Percentiles rank a stretch among this genome's conserved stretches.
phyloP scores from a whole-genome alignment of 2,797 vertebrate species.

The Hoplostethus atlanticus region DNA sequence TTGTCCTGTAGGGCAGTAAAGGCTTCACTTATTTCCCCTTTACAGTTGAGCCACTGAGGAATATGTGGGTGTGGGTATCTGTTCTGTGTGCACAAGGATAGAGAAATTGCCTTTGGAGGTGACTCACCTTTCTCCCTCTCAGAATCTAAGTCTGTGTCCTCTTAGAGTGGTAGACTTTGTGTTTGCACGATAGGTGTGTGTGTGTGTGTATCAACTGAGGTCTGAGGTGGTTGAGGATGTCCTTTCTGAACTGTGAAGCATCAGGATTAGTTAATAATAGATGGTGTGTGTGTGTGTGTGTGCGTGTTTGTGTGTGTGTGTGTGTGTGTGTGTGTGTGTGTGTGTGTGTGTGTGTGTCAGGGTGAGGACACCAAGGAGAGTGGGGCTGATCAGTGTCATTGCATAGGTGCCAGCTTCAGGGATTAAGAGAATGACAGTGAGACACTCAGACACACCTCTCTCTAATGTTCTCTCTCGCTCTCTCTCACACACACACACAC shows the following conservation, averaged over 20 bases:
- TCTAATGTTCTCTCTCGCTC: slow-evolving; percentile 34
- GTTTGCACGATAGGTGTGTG: too few relatives aligned
- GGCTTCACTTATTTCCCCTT: too few relatives aligned
- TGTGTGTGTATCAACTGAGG: background rate
- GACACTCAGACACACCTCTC: slow-evolving; percentile 37
- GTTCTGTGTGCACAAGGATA: too few relatives aligned
- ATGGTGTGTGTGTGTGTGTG: background rate
- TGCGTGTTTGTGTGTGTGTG: background rate
- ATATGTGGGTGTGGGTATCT: too few relatives aligned
- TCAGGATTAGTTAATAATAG: slow-evolving; percentile 4
- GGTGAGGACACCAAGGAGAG: slow-evolving; percentile 58
- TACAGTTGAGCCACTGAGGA: too few relatives aligned
- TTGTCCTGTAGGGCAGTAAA: too few relatives aligned
- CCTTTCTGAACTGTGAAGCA: background rate
- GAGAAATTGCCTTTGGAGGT: too few relatives aligned
- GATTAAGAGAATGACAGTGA: slow-evolving; percentile 63
- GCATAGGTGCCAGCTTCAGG: slow-evolving; percentile 42
- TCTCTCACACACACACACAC: slow-evolving; percentile 20
- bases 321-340: slow-evolving; percentile 18
- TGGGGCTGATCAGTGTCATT: slow-evolving; percentile 52
- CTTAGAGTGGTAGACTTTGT: too few relatives aligned
- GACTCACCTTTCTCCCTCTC: too few relatives aligned
- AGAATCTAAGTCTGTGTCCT: too few relatives aligned
- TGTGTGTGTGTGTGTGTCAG: slow-evolving; percentile 33
- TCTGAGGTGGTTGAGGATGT: slow-evolving; percentile 6